A percentile compares a stretch with the other conserved stretches of the same genome.
Evolutionary conservation across 2,888 invertebrate species (phyloP).

Genomic region (Tetragnatha montana): DNA sequence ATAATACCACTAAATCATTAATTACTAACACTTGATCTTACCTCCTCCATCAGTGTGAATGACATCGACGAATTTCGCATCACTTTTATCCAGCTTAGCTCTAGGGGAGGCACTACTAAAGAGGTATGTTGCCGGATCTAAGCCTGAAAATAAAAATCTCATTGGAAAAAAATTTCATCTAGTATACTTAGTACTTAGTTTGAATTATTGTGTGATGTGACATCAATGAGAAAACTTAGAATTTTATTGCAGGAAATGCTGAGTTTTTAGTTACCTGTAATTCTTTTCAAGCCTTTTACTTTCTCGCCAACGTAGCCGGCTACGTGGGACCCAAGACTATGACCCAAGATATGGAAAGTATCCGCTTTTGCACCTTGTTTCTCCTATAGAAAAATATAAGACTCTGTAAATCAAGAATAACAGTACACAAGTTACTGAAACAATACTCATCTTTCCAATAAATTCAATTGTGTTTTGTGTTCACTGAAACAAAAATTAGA

Average conservation of each 20-base stretch:
- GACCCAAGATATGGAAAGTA: conserved; percentile 61
- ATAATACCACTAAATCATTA: too few species aligned
- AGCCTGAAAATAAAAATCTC: conserved; percentile 8
- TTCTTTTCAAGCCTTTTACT: conserved; percentile 50
- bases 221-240: too few species aligned
- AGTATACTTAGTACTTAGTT: too few species aligned
- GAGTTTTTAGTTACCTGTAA: conserved; percentile 47
- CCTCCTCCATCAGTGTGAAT: conserved; percentile 67
- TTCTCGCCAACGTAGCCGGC: conserved; percentile 61
- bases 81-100: conserved; percentile 45
- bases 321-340: conserved; percentile 64
- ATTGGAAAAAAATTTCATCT: too few species aligned
- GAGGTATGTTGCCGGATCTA: conserved; percentile 56
- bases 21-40: neutral
- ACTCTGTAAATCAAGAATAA: too few species aligned
- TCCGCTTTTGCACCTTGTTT: conserved; percentile 30
- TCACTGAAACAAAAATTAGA: too few species aligned
- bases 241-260: too few species aligned
- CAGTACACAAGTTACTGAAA: too few species aligned
- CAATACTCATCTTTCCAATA: too few species aligned
- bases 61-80: conserved; percentile 61
- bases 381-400: conserved; percentile 22
- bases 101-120: conserved; percentile 31
- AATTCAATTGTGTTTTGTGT: too few species aligned
- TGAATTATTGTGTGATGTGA: too few species aligned